Evolutionary conservation across 2,797 vertebrate genomes (phyloP), one percentile per base, ranked within the genome.

Genomic region (Protosalanx chinensis): DNA sequence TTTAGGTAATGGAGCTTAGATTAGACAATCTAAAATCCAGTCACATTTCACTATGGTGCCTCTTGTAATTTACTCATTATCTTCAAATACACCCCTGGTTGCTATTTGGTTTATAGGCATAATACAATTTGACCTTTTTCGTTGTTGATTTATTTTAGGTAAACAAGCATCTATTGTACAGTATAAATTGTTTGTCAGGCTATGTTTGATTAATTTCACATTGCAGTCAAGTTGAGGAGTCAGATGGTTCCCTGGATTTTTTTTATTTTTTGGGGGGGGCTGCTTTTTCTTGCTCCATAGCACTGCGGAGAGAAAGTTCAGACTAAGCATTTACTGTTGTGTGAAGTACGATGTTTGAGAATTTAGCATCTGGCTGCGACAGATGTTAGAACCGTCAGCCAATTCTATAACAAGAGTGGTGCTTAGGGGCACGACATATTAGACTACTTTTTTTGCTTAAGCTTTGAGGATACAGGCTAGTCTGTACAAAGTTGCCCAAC

Each of bases 1-100:
- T 61, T 56, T 56, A 60, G 75, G 46, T 75, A 80, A 81, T 71
- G 59, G 74, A 76, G 73, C 64, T 27, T 27, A 56, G 70, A 76
- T 63, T 74, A 76, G 64, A 67, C 72, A 58, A 64, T 71, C 30
- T 58, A 66, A 62, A 59, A 58, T 33, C 33, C 67, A 77, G 62
- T 49, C 59, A 61, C 51, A 49, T 69, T 75, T 59, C 62, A 71
- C 59, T 67, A 77, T 35, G 62, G 71, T 33, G 51, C 49, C 64
- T 59, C 56, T 53, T 59, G 73, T 70, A 58, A 70, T 72, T 79
- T 77, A 53, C 51, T 67, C 67, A 79, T 62, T 62, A 71, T 67
- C 32, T 66, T 62, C 71, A 75, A 59, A 56, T 64, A 70, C 74
- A 64, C 64, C 53, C 46, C 33, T 35, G 62, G 57, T 57, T 70